Conservation (phyloP, 2,888 invertebrate genomes). For the Hartigia nigra region DNA sequence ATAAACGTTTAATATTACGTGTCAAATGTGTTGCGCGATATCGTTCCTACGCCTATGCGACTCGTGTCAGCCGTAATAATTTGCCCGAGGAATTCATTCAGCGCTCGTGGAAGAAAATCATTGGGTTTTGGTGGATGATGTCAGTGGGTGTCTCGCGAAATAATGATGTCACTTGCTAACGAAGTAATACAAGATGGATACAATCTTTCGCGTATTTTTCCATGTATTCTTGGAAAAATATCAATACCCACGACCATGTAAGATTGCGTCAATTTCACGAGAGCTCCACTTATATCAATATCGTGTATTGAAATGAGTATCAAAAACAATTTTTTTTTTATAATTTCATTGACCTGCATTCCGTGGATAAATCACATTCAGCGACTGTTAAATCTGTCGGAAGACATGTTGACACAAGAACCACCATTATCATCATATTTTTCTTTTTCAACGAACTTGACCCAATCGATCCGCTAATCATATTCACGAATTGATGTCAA, state of each 20-base stretch:
- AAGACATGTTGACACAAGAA: not conserved
- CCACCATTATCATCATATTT: not conserved
- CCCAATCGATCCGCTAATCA: not conserved
- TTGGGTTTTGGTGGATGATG: not conserved
- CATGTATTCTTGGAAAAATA: not conserved
- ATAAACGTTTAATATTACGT: not conserved
- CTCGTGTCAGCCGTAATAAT: not conserved
- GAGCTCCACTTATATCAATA: too few relatives aligned
- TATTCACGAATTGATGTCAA: not conserved
- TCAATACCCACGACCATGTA: too few relatives aligned
- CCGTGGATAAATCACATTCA: not conserved
- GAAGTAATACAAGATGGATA: not conserved
- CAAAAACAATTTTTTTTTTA: too few relatives aligned
- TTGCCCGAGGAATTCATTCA: not conserved
- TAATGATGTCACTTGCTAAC: not conserved
- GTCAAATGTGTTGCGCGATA: not conserved
- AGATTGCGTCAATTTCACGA: too few relatives aligned
- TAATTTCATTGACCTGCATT: not conserved
- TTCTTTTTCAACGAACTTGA: not conserved
- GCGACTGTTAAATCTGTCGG: not conserved
- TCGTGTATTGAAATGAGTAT: too few relatives aligned
- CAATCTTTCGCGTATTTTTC: not conserved
- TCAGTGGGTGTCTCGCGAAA: not conserved
- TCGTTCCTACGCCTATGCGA: not conserved
- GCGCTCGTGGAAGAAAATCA: not conserved